phyloP scores from a whole-genome alignment of 2,113 vertebrate species.

The Hemicordylus capensis region DNA sequence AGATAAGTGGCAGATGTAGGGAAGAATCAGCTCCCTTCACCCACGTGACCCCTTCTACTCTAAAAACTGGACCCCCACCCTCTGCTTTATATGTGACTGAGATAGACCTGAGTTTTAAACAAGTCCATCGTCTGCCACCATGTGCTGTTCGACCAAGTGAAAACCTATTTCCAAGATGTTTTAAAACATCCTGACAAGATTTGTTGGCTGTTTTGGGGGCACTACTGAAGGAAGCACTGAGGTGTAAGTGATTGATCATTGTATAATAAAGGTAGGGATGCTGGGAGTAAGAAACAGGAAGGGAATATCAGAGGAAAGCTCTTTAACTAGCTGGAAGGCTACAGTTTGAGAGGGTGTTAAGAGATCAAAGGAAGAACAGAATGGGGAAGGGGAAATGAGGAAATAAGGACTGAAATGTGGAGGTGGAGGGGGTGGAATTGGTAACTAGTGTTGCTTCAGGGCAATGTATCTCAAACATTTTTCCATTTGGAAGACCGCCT shows the following conservation, averaged over 20 bases:
- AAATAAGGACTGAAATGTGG: not conserved
- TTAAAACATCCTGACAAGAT: not conserved
- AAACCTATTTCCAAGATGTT: too few relatives aligned
- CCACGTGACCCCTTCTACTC: not conserved
- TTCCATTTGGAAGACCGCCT: not conserved
- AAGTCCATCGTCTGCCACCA: not conserved
- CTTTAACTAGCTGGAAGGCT: not conserved
- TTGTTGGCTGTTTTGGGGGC: not conserved
- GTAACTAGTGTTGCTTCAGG: not conserved
- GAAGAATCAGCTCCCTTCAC: not conserved
- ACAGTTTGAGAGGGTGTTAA: slow-evolving; percentile 4
- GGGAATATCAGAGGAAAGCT: not conserved
- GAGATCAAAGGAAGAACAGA: slow-evolving; percentile 21
- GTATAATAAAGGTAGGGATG: not conserved
- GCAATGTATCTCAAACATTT: not conserved
- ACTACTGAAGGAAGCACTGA: not conserved
- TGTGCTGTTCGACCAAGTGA: not conserved
- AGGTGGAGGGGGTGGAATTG: not conserved
- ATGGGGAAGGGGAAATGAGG: slow-evolving; percentile 15
- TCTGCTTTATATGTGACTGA: not conserved
- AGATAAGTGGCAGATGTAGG: not conserved
- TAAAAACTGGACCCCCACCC: not conserved
- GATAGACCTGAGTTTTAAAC: not conserved
- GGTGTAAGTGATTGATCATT: slow-evolving; percentile 21
- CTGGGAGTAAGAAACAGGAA: not conserved